Percentiles rank a stretch among this genome's conserved stretches.
These are phyloP conservation scores for Anhinga anhinga DNA, from an alignment of 2,113 vertebrate genomes.

Conservation along the genomic window DNA sequence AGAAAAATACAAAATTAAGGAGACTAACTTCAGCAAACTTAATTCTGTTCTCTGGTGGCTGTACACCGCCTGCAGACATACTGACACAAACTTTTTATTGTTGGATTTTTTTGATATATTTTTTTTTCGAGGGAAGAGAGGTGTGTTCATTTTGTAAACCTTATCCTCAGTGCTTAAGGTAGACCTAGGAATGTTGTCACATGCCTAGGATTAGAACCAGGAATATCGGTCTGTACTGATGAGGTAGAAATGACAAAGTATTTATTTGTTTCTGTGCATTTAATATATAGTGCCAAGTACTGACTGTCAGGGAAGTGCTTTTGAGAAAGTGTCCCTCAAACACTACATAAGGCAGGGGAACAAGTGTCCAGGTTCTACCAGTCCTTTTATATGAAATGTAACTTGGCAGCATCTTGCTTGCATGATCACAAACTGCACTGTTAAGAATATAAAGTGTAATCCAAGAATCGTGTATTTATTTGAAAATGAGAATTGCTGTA, in stretches of 20 bases:
- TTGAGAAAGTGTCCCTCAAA: too few species aligned
- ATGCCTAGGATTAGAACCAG: background rate
- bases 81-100: background rate
- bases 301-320: background rate
- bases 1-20: background rate
- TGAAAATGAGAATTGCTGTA: background rate
- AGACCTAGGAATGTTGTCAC: background rate
- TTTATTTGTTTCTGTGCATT: background rate
- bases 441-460: background rate
- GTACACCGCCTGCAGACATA: background rate
- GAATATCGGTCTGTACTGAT: background rate
- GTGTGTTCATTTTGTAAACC: background rate
- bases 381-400: background rate
- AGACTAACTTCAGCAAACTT: background rate
- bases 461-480: background rate
- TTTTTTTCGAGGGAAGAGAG: too few species aligned
- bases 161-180: background rate
- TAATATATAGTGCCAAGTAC: background rate
- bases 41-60: background rate
- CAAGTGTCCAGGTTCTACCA: background rate
- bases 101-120: too few species aligned
- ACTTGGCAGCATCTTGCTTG: background rate
- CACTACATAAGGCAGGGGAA: background rate
- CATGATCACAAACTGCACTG: background rate
- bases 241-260: background rate